Conservation (phyloP, 1,140 invertebrate species). For the Drosophila dunni region DNA sequence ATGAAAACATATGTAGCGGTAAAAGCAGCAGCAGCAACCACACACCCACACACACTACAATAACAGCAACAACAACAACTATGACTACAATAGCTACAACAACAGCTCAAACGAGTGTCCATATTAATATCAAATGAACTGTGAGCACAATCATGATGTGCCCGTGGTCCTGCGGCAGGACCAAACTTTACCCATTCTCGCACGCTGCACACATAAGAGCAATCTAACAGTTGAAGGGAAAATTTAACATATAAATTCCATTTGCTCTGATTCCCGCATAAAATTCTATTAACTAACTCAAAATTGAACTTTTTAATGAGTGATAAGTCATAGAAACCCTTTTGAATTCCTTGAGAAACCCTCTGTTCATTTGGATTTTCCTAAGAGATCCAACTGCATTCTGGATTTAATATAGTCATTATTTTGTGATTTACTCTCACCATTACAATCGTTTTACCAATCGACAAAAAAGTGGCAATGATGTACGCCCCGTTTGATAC, state of each 20-base stretch:
- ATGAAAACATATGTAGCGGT: conserved; percentile 80
- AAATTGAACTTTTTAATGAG: conserved; percentile 6
- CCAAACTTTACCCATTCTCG: conserved; percentile 44
- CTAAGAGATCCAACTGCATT: too few relatives aligned
- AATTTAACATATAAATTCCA: conserved; percentile 47
- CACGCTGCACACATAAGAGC: conserved; percentile 14
- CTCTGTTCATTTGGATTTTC: too few relatives aligned
- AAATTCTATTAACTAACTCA: conserved; percentile 23
- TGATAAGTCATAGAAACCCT: not conserved
- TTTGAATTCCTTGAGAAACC: too few relatives aligned
- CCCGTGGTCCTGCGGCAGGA: conserved; percentile 30
- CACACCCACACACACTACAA: not conserved
- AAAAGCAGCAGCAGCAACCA: conserved; percentile 40
- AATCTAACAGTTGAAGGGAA: conserved; percentile 25
- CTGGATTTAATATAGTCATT: too few relatives aligned
- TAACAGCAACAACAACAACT: conserved; percentile 4
- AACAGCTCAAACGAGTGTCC: conserved; percentile 56
- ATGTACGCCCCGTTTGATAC: too few relatives aligned
- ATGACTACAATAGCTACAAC: conserved; percentile 1
- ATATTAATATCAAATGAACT: conserved; percentile 82
- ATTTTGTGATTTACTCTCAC: too few relatives aligned
- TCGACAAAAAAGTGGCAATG: not conserved
- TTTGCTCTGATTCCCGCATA: conserved; percentile 24
- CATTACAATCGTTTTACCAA: not conserved
- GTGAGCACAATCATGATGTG: conserved; percentile 68